Evolutionary conservation across 2,113 vertebrate species (phyloP).

Genomic region (Hydrolagus affinis): DNA sequence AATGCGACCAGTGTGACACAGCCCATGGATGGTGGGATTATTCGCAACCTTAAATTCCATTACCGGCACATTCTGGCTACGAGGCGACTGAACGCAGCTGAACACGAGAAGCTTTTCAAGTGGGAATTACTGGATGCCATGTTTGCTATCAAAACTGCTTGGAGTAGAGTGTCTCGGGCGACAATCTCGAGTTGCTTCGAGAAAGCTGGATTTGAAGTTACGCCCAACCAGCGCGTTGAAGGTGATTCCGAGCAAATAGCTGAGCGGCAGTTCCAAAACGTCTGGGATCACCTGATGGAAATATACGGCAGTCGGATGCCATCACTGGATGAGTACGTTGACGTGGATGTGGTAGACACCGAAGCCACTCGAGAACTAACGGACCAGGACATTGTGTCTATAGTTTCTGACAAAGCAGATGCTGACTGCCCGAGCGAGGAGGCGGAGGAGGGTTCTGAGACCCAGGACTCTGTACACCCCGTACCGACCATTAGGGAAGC

Average conservation of each 20-base stretch:
- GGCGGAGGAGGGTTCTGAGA: too few relatives aligned
- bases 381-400: too few relatives aligned
- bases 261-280: constrained; percentile 41
- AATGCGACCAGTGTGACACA: constrained; percentile 39
- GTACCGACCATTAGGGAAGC: too few relatives aligned
- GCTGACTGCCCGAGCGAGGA: too few relatives aligned
- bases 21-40: constrained; percentile 44
- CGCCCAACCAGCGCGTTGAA: constrained; percentile 34
- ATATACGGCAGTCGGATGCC: constrained; percentile 34
- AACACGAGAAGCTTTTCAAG: constrained; percentile 49
- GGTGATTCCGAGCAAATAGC: constrained; percentile 37
- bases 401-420: too few relatives aligned
- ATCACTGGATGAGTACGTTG: constrained; percentile 50
- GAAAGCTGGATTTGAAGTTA: constrained; percentile 42
- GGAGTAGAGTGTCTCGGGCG: constrained; percentile 44
- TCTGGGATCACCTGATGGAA: background rate
- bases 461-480: too few relatives aligned
- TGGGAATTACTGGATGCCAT: constrained; percentile 50
- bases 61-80: constrained; percentile 50
- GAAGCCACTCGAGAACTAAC: too few relatives aligned
- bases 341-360: constrained; percentile 40
- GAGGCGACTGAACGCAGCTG: constrained; percentile 50
- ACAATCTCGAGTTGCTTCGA: constrained; percentile 43
- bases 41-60: constrained; percentile 53
- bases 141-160: constrained; percentile 51